Conservation (phyloP, 2,888 invertebrate species). For the Leptarthrus brevirostris region DNA sequence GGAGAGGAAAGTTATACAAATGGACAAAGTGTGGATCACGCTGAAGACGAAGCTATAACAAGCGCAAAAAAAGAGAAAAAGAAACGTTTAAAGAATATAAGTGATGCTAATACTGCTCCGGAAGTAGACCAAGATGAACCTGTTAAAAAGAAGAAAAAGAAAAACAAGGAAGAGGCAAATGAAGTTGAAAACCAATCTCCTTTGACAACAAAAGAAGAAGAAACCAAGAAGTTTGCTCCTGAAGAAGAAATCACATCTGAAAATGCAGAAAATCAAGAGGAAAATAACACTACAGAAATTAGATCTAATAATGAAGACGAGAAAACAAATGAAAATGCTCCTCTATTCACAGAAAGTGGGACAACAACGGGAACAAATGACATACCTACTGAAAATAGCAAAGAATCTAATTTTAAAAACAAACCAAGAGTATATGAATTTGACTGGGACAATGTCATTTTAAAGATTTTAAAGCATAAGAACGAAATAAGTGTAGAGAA, state of each 20-base stretch:
- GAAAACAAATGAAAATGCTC: too few relatives aligned
- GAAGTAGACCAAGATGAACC: constrained; percentile 59
- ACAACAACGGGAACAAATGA: too few relatives aligned
- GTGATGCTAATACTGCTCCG: constrained; percentile 6
- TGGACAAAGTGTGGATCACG: not conserved
- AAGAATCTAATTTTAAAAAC: constrained; percentile 57
- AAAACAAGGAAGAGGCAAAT: constrained; percentile 46
- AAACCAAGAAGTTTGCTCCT: too few relatives aligned
- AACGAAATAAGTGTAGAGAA: constrained; percentile 78
- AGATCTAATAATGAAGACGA: too few relatives aligned
- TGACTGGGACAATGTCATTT: constrained; percentile 51
- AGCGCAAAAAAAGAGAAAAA: constrained; percentile 5
- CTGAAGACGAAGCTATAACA: not conserved
- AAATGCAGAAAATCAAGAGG: too few relatives aligned
- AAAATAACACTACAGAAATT: too few relatives aligned
- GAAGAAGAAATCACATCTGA: too few relatives aligned
- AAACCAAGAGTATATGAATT: constrained; percentile 57
- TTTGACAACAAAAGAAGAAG: too few relatives aligned
- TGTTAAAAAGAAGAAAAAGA: constrained; percentile 57
- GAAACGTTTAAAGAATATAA: not conserved
- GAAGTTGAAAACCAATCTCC: too few relatives aligned
- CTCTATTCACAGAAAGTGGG: too few relatives aligned
- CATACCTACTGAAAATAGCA: constrained; percentile 52
- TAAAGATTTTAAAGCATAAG: constrained; percentile 59
- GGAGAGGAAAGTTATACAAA: not conserved